Conservation (phyloP, 2,888 invertebrate species). For the Polydrusus pterygomalis region DNA sequence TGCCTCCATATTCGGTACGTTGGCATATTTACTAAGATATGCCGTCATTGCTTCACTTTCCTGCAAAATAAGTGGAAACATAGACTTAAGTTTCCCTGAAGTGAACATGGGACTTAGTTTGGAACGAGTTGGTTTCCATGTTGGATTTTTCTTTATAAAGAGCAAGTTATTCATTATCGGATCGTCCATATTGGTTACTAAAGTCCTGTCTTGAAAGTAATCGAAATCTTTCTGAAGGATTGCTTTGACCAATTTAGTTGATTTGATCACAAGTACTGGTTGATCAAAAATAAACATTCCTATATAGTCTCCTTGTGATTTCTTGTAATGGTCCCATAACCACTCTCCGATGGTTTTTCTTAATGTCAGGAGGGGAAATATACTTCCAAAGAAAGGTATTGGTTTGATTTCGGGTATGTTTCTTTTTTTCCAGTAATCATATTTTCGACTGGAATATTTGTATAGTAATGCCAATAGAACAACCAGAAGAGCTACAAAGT, state of each 20-base stretch:
- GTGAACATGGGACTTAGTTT: slow-evolving; percentile 76
- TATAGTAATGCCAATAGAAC: background rate
- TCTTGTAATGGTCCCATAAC: slow-evolving; percentile 39
- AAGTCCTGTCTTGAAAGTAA: slow-evolving; percentile 72
- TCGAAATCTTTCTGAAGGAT: slow-evolving; percentile 73
- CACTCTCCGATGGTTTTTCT: slow-evolving; percentile 24
- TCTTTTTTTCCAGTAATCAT: slow-evolving; percentile 60
- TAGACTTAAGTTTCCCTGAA: slow-evolving; percentile 75
- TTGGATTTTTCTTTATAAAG: slow-evolving; percentile 71
- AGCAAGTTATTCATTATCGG: slow-evolving; percentile 70
- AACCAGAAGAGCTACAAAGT: background rate
- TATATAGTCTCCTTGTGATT: slow-evolving; percentile 65
- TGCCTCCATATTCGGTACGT: slow-evolving; percentile 57
- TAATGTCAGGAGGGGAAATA: slow-evolving; percentile 30
- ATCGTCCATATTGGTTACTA: slow-evolving; percentile 70
- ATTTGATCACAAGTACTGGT: slow-evolving; percentile 71
- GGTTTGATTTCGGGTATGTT: slow-evolving; percentile 59
- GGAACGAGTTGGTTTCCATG: slow-evolving; percentile 74
- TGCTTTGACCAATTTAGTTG: slow-evolving; percentile 72
- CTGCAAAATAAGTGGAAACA: slow-evolving; percentile 72
- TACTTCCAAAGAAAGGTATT: slow-evolving; percentile 60
- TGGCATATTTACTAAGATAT: slow-evolving; percentile 18
- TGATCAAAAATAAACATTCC: slow-evolving; percentile 73
- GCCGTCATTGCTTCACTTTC: slow-evolving; percentile 51
- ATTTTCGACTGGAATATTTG: slow-evolving; percentile 54